Evolutionary conservation across 2,888 invertebrate genomes (phyloP), one percentile per base, ranked within the genome.

Genomic region (Bembecia ichneumoniformis): DNA sequence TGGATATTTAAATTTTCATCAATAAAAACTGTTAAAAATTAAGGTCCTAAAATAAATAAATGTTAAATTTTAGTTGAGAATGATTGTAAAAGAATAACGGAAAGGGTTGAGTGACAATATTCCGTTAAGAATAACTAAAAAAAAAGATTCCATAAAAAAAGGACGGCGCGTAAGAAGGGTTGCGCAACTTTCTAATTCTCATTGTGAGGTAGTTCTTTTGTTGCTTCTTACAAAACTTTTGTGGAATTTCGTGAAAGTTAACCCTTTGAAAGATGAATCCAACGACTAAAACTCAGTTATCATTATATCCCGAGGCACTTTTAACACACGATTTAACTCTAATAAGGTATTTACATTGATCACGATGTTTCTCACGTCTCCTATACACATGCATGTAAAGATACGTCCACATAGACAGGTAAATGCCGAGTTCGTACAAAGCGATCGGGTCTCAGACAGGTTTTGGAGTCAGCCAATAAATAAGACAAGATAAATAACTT

Each of bases 401-500:
- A 46, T 47, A 10, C 17, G 61, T 66, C 70, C 71, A 79, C 68
- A 74, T 72, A 69, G 68, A 66, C 66, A 65, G 74, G 71, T 75
- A 74, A 68, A 73, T 71, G 62, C 62, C 59, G 63, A 15, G 66
- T 70, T 63, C 65, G 64, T 68, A 74, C 71, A 71, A 68, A 71
- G 72, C 70, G 71, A 68, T 68, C 76, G 70, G 65, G 72, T 71
- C 70, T 66, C 69, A 64, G 72, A 86, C 86, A 69, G 86, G 86
- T 86, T 87, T 79, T 69, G 55, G 68, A 82, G 79, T 80, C 77
- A 76, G 74, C 66, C 70, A 83, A 86, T 87, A 87, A 87, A 87
- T 86, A 86, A 84, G 76, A 71, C 59, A 84, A 86, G 86, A 86
- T 86, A 87, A 86, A 87, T 86, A 73, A 77, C 70, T 74, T 76